These are phyloP conservation scores for Ptychadena robeensis DNA, from an alignment of 2,797 vertebrate genomes.

Conservation along the genomic window DNA sequence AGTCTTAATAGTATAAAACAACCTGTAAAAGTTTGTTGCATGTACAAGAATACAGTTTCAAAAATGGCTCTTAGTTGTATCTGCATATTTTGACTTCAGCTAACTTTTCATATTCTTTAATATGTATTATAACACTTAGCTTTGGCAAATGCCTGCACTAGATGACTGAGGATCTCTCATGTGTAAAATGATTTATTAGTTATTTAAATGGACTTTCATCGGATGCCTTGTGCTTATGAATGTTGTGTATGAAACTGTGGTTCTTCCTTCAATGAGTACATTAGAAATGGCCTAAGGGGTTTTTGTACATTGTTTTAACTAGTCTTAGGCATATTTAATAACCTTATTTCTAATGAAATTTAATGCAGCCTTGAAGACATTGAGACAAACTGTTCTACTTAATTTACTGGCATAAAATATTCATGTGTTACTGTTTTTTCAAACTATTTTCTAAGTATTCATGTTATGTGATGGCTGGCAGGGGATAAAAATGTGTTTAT, in stretches of 20 bases:
- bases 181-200: background rate
- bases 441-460: background rate
- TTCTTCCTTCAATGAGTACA: background rate
- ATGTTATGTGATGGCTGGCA: background rate
- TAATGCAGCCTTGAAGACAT: background rate
- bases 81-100: background rate
- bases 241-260: background rate
- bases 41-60: slow-evolving; percentile 75
- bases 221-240: background rate
- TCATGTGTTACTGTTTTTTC: background rate
- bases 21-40: slow-evolving; percentile 71
- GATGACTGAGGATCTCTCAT: background rate
- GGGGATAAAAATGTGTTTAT: background rate
- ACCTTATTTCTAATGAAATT: background rate
- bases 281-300: background rate
- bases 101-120: background rate
- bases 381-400: background rate
- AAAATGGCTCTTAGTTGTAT: slow-evolving; percentile 71
- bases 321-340: background rate
- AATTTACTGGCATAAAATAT: background rate
- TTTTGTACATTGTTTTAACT: background rate
- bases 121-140: background rate
- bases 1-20: slow-evolving; percentile 69
- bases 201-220: background rate
- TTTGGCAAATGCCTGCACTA: background rate